Base-by-base conservation (phyloP, 2,888 invertebrate genomes). In the Standfussiana lucernea region DNA sequence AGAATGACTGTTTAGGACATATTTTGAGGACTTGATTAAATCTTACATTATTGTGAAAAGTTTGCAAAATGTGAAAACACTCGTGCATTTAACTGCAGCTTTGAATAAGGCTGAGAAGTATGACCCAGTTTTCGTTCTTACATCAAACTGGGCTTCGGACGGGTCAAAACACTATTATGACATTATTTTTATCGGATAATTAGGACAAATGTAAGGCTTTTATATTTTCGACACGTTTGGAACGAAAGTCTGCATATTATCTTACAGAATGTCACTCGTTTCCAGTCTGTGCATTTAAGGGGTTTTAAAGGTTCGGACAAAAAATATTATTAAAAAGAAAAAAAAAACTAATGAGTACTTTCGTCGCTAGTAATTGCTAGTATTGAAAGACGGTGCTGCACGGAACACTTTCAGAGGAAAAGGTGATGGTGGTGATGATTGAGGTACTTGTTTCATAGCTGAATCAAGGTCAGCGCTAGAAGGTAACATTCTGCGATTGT, bases 401-500 rank as follows among this genome's bases (percentile, higher is more conserved):
- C 24, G 56, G 40, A 37, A 15, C n/a, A 45, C 18, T 45, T 72
- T 4, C 13, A 72, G 35, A 45, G 21, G 10, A 42, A n/a, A n/a
- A 13, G 3, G 18, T 35, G 13, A 45, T 35, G 21, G n/a, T 56
- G 7, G 15, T 28, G 59, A 21, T 37, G 28, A 24, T 28, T 69
- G 47, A 35, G 62, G 32, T 28, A 18, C 18, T 15, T 18, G 24
- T 18, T n/a, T 37, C 11, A 18, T 72, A 11, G 18, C 50, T 70
- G 28, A 32, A 7, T 72, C 28, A 28, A 50, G 32, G 72, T 72
- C 40, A 70, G 45, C 47, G 40, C 13, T 72, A 70, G 32, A 72
- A 32, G 15, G 56, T 28, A 13, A 61, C 10, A 59, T 40, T 32
- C 40, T 28, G 59, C 24, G 15, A 61, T n/a, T n/a, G 62, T 18